These are phyloP conservation scores for Garra rufa DNA, from an alignment of 2,113 vertebrate genomes.

Conservation along the genomic window DNA sequence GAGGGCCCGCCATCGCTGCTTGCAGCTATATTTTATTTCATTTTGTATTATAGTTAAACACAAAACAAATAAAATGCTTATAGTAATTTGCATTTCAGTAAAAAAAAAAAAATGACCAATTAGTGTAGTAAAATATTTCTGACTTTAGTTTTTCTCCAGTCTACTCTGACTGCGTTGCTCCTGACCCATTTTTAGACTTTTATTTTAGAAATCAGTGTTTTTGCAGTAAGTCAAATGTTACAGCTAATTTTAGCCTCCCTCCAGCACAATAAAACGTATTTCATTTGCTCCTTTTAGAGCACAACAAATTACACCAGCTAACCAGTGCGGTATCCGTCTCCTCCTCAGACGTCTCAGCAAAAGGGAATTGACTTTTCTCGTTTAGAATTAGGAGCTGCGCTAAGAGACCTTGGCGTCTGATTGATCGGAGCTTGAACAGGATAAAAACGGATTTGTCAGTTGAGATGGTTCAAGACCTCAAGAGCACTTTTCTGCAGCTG, in stretches of 20 bases:
- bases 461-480: conserved; percentile 1
- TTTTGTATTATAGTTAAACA: no score
- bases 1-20: no score
- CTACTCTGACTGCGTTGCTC: conserved; percentile 3
- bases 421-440: conserved; percentile 24
- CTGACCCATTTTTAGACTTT: conserved; percentile 33
- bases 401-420: conserved; percentile 20
- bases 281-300: conserved; percentile 24
- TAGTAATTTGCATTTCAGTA: no score
- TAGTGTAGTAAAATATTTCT: background rate
- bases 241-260: conserved; percentile 42
- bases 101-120: no score
- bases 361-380: background rate
- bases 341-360: background rate
- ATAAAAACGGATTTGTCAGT: conserved; percentile 32
- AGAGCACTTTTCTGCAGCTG: conserved; percentile 24
- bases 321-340: background rate
- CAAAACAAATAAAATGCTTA: no score
- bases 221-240: conserved; percentile 28
- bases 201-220: conserved; percentile 43
- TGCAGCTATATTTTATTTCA: no score
- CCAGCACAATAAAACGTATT: conserved; percentile 18
- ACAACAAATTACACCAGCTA: background rate
- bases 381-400: background rate
- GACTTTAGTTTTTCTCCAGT: background rate